Conservation (phyloP, 1,140 invertebrate genomes). For the Drosophila tropicalis region DNA sequence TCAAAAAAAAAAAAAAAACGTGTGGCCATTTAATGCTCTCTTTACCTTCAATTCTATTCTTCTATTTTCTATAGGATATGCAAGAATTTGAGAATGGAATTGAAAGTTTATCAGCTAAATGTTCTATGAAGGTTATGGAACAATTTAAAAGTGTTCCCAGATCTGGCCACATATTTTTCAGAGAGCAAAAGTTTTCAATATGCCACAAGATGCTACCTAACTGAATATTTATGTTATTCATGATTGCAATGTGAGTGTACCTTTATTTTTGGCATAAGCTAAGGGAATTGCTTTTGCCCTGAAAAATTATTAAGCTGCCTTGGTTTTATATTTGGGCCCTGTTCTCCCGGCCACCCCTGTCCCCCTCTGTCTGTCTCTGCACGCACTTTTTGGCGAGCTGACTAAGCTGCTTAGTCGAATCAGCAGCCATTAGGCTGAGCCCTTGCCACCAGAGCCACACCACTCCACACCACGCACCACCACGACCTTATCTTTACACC, state of each 20-base stretch:
- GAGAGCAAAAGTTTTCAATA: too few relatives aligned
- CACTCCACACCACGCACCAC: not conserved
- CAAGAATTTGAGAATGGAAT: too few relatives aligned
- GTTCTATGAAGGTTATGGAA: too few relatives aligned
- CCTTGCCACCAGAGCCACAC: not conserved
- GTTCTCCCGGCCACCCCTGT: not conserved
- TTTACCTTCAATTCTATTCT: not conserved
- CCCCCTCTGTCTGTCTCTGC: not conserved
- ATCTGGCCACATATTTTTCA: too few relatives aligned
- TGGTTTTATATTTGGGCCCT: not conserved
- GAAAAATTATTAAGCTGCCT: conserved; percentile 11
- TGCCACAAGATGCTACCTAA: not conserved
- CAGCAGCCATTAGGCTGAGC: conserved; percentile 22
- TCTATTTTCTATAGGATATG: too few relatives aligned
- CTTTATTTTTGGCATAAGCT: not conserved
- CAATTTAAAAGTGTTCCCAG: too few relatives aligned
- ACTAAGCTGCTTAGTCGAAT: conserved; percentile 14
- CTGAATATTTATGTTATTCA: not conserved
- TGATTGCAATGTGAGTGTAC: not conserved
- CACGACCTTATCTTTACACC: conserved; percentile 6
- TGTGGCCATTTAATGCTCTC: not conserved
- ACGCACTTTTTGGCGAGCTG: not conserved
- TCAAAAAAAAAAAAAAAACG: not conserved
- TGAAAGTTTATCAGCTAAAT: too few relatives aligned
- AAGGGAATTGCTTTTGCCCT: not conserved